These are phyloP conservation scores for Stenichneumon culpator DNA, from an alignment of 2,888 invertebrate genomes.

Conservation along the genomic window DNA sequence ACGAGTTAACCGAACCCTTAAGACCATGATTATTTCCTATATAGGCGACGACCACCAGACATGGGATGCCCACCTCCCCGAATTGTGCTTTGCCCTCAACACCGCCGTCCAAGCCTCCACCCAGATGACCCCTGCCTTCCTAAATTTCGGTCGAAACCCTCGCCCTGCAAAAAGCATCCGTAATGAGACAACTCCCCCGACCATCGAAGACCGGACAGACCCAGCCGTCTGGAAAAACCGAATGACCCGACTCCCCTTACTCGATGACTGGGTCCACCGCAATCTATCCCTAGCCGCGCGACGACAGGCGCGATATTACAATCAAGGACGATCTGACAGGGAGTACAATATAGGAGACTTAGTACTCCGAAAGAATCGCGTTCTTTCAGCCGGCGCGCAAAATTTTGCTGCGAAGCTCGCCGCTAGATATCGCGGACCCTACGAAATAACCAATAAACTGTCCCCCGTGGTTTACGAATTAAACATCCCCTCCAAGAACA, in stretches of 20 bases:
- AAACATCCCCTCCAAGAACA: too few relatives aligned
- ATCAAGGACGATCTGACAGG: constrained; percentile 1
- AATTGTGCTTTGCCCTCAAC: constrained; percentile 72
- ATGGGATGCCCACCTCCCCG: constrained; percentile 75
- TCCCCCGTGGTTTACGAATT: too few relatives aligned
- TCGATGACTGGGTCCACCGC: neutral
- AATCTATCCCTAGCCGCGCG: too few relatives aligned
- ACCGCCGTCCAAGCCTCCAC: too few relatives aligned
- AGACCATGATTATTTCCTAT: constrained; percentile 53
- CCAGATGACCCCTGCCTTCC: too few relatives aligned
- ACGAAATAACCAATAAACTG: too few relatives aligned
- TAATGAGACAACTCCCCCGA: neutral
- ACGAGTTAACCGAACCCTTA: constrained; percentile 46
- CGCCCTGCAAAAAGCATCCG: constrained; percentile 43
- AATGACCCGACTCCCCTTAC: neutral
- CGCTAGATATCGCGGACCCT: too few relatives aligned
- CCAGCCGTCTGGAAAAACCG: neutral
- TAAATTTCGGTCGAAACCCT: constrained; percentile 72
- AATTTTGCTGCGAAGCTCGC: too few relatives aligned
- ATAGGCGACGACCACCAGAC: constrained; percentile 36
- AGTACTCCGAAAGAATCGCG: constrained; percentile 21
- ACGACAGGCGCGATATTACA: constrained; percentile 13
- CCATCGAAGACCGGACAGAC: neutral
- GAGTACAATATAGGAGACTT: constrained; percentile 21
- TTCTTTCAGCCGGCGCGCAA: constrained; percentile 21